phyloP scores from a whole-genome alignment of 2,797 vertebrate species.

The Phrynocephalus forsythii region DNA sequence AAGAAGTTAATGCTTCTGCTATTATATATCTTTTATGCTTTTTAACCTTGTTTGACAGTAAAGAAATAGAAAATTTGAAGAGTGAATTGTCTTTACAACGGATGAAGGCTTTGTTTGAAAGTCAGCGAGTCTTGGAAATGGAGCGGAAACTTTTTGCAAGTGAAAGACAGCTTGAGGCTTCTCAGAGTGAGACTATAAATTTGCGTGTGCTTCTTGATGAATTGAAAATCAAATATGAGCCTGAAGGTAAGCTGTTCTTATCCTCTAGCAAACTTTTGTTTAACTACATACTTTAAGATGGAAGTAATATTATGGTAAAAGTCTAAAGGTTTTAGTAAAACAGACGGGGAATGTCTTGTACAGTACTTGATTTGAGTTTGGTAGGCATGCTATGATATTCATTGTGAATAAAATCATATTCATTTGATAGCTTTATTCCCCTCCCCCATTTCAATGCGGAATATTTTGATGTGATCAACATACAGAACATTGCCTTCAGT shows the following conservation, averaged over 20 bases:
- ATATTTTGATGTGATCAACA: background rate
- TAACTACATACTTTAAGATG: background rate
- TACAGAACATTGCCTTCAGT: background rate
- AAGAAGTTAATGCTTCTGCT: background rate
- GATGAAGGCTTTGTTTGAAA: slow-evolving; percentile 95
- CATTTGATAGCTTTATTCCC: no score
- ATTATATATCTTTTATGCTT: slow-evolving; percentile 3
- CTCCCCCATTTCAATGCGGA: background rate
- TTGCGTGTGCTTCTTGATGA: slow-evolving; percentile 89
- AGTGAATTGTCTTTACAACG: slow-evolving; percentile 92
- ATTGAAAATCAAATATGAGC: slow-evolving; percentile 92
- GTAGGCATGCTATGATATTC: background rate
- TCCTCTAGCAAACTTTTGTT: background rate
- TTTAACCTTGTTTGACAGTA: slow-evolving; percentile 75
- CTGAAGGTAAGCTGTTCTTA: slow-evolving; percentile 81
- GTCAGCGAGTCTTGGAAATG: slow-evolving; percentile 90
- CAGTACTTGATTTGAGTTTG: background rate
- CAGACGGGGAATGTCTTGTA: no score
- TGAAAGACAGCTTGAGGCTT: slow-evolving; percentile 86
- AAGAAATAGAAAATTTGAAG: slow-evolving; percentile 85
- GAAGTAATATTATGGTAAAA: background rate
- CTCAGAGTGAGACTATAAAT: slow-evolving; percentile 90
- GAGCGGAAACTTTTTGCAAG: slow-evolving; percentile 91
- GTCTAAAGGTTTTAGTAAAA: background rate
- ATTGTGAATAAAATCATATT: background rate